These are phyloP conservation scores for Drosophila anomalipes DNA, from an alignment of 2,888 invertebrate species.

Conservation along the genomic window DNA sequence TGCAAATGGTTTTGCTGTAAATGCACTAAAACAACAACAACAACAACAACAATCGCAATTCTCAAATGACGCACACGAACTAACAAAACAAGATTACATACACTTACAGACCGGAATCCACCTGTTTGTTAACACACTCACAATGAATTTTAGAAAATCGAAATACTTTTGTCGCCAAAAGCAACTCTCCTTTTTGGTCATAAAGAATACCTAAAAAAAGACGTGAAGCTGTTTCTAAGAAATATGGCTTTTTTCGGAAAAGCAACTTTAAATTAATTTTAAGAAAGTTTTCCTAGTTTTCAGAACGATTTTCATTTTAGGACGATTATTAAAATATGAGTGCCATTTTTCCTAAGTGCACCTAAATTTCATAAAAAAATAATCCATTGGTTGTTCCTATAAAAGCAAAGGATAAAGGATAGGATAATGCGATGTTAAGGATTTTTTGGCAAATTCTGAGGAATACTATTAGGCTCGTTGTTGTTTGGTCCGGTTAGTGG, in stretches of 20 bases:
- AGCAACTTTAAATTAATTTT: neutral
- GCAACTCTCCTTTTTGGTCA: neutral
- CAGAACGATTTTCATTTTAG: neutral
- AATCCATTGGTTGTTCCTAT: neutral
- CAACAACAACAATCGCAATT: constrained; percentile 9
- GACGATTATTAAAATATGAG: neutral
- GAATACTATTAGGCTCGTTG: neutral
- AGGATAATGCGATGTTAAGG: too few species aligned
- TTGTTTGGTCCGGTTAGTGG: too few species aligned
- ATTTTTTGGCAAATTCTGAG: neutral
- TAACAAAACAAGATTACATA: constrained; percentile 12
- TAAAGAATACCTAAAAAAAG: neutral
- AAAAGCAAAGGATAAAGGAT: neutral
- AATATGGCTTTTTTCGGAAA: too few species aligned
- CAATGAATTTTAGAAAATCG: neutral
- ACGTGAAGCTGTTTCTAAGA: too few species aligned
- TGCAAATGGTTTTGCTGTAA: constrained; percentile 27
- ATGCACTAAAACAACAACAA: constrained; percentile 13
- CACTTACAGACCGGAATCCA: neutral
- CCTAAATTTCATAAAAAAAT: neutral
- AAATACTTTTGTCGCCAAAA: neutral
- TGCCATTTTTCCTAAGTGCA: too few species aligned
- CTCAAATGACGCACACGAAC: constrained; percentile 37
- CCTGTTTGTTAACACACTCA: neutral
- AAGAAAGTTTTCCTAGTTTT: neutral